phyloP scores from a whole-genome alignment of 2,113 vertebrate genomes.

The Indicator indicator region DNA sequence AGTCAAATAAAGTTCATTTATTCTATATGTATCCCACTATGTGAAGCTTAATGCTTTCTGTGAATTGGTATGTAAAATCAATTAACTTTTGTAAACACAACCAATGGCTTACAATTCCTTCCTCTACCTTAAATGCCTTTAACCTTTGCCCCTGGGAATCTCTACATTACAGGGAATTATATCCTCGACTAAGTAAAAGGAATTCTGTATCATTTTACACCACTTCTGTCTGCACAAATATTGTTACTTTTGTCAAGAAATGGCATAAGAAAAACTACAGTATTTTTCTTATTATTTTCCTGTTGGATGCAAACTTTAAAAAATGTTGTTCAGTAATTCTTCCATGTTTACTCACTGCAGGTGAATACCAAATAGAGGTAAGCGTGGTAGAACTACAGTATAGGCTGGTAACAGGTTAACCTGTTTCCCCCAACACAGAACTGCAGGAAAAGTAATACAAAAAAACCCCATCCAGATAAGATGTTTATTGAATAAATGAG shows the following conservation, averaged over 20 bases:
- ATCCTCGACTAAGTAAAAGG: background rate
- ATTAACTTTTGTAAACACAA: background rate
- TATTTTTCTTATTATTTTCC: background rate
- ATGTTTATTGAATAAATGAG: no score
- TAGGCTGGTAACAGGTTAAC: background rate
- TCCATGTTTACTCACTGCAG: background rate
- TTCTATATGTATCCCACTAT: background rate
- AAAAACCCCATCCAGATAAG: no score
- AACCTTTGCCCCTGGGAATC: background rate
- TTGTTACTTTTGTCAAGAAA: background rate
- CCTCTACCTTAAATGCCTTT: background rate
- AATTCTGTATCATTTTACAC: background rate
- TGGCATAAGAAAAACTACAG: background rate
- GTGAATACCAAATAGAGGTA: background rate
- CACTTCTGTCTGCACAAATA: background rate
- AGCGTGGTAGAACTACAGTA: background rate
- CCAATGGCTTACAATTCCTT: background rate
- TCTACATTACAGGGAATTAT: background rate
- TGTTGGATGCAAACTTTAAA: background rate
- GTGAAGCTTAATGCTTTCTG: background rate
- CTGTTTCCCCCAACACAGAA: no score
- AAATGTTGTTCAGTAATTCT: background rate
- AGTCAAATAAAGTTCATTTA: background rate
- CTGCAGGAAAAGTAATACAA: no score
- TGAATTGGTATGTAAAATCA: background rate